Conservation (phyloP, 2,113 vertebrate species). For the Mesocricetus auratus region DNA sequence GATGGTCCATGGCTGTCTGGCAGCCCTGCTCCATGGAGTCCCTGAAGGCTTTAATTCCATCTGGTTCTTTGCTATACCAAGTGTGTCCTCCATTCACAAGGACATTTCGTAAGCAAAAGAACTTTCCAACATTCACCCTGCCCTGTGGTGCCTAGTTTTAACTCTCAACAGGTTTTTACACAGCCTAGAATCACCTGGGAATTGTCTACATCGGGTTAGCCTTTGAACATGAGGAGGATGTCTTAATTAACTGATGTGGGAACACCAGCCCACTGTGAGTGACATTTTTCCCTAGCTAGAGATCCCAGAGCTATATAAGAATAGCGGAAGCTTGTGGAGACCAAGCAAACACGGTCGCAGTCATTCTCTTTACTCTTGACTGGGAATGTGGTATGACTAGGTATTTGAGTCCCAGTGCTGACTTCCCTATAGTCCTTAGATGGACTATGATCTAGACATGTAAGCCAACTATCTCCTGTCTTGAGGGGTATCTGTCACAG, state of each 20-base stretch:
- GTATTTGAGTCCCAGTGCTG: not conserved
- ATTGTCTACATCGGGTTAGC: not conserved
- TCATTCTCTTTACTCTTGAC: not conserved
- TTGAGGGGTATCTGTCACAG: not conserved
- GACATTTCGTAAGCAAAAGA: not conserved
- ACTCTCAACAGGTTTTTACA: not conserved
- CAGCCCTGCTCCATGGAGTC: not conserved
- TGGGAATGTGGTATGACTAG: not conserved
- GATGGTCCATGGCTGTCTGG: too few species aligned
- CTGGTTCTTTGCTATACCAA: not conserved
- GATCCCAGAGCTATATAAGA: not conserved
- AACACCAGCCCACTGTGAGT: not conserved
- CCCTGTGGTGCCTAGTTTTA: not conserved
- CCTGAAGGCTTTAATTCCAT: not conserved
- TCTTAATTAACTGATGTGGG: not conserved
- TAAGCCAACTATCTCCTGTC: not conserved
- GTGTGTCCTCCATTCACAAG: not conserved
- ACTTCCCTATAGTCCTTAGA: not conserved
- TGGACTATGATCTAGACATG: not conserved
- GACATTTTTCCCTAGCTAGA: not conserved
- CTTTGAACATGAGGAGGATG: too few species aligned
- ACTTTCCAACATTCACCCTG: not conserved
- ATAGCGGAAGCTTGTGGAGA: accelerated
- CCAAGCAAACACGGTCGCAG: not conserved
- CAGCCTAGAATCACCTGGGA: not conserved